Evolutionary conservation across 2,888 invertebrate genomes (phyloP).

Genomic region (Drosophila hawaiiensis): DNA sequence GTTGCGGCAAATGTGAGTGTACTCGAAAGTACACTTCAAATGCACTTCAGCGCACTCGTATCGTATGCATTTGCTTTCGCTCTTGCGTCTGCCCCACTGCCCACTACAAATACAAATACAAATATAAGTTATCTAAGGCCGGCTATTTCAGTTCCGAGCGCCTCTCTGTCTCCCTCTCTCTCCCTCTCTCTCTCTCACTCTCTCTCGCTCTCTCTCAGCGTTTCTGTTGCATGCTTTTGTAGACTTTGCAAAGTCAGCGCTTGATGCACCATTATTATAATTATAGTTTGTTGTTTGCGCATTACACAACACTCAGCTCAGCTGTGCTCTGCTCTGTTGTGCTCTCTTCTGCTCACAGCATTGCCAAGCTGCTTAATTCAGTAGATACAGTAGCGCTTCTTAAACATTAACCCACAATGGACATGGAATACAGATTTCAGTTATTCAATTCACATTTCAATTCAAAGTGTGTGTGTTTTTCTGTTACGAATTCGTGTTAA

Average conservation of each 20-base stretch:
- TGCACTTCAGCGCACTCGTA: constrained; percentile 50
- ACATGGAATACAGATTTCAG: background rate
- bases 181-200: no score
- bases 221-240: constrained; percentile 14
- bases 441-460: background rate
- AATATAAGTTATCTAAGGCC: constrained; percentile 43
- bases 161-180: constrained; percentile 8
- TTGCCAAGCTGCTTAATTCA: background rate
- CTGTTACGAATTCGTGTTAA: background rate
- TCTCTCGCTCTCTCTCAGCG: background rate
- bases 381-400: background rate
- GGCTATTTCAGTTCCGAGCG: constrained; percentile 6
- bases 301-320: background rate
- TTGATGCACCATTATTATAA: background rate
- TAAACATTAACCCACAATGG: background rate
- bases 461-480: background rate
- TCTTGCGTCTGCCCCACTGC: constrained; percentile 13
- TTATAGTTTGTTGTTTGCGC: background rate
- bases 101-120: constrained; percentile 15
- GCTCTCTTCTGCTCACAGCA: no score
- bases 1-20: constrained; percentile 9
- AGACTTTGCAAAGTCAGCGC: background rate
- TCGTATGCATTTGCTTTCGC: constrained; percentile 6
- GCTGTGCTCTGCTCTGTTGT: fast-evolving
- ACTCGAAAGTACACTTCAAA: constrained; percentile 38